Evolutionary conservation across 2,888 invertebrate species (phyloP).

Genomic region (Agrotis clavis): DNA sequence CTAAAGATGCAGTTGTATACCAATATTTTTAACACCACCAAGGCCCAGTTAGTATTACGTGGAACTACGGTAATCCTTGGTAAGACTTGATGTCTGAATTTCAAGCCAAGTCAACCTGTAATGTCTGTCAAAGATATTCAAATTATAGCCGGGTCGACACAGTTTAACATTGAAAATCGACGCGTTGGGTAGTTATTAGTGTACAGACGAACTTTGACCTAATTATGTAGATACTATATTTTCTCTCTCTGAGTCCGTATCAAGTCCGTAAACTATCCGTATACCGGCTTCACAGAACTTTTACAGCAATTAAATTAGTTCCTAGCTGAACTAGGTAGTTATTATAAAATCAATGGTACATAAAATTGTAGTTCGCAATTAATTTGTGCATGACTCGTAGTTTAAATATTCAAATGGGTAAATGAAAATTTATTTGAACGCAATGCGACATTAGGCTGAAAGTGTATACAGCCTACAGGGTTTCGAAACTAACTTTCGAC

Average conservation of each 20-base stretch:
- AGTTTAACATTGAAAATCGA: no score
- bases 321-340: slow-evolving; percentile 4
- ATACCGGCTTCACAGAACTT: background rate
- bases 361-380: slow-evolving; percentile 38
- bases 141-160: no score
- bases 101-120: no score
- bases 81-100: no score
- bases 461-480: slow-evolving; percentile 8
- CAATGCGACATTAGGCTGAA: slow-evolving; percentile 36
- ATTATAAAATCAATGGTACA: slow-evolving; percentile 23
- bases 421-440: slow-evolving; percentile 40
- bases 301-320: slow-evolving; percentile 27
- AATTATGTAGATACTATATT: no score
- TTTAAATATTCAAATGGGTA: slow-evolving; percentile 44
- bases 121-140: no score
- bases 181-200: no score
- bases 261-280: background rate
- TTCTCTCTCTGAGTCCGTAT: background rate
- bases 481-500: slow-evolving; percentile 34
- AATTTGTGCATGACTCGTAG: slow-evolving; percentile 30
- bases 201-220: no score
- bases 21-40: no score
- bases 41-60: no score
- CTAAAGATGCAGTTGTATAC: no score
- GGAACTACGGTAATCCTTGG: no score